Evolutionary conservation across 1,140 invertebrate species (phyloP).

Genomic region (Drosophila azteca): DNA sequence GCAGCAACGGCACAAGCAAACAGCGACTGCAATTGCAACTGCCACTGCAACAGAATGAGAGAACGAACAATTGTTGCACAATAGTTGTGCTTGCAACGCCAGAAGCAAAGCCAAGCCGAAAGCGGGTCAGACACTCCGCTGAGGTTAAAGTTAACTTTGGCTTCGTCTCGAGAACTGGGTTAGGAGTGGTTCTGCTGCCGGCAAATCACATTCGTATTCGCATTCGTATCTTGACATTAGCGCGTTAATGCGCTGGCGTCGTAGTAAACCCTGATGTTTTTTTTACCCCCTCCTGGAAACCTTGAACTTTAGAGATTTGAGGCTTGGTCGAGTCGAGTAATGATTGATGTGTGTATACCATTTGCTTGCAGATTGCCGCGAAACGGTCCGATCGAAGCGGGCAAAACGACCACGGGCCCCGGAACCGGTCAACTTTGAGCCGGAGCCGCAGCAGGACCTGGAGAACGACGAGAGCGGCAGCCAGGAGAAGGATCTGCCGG

Average conservation of each 20-base stretch:
- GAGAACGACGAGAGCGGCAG: conserved; percentile 87
- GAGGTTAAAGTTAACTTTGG: conserved; percentile 56
- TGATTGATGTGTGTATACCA: conserved; percentile 14
- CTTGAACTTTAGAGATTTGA: conserved; percentile 72
- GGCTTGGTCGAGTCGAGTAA: conserved; percentile 35
- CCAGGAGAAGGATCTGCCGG: conserved; percentile 84
- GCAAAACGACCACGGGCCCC: conserved; percentile 88
- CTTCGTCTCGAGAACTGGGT: conserved; percentile 30
- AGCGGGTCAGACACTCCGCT: conserved; percentile 46
- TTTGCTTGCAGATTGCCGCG: conserved; percentile 84
- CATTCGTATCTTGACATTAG: conserved; percentile 60
- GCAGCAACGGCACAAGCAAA: conserved; percentile 28
- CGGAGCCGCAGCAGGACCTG: conserved; percentile 87
- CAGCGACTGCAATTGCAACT: conserved; percentile 34
- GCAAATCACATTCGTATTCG: conserved; percentile 2
- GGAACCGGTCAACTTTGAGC: conserved; percentile 85
- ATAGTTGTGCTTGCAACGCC: conserved; percentile 22
- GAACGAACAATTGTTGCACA: conserved; percentile 60
- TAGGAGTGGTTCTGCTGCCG: conserved; percentile 18
- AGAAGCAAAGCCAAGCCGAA: conserved; percentile 24
- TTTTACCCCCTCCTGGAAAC: conserved; percentile 20
- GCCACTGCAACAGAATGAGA: conserved; percentile 26
- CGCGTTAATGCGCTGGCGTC: conserved; percentile 16
- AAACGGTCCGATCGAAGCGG: conserved; percentile 83
- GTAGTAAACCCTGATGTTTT: background rate